Base-by-base conservation (phyloP, 2,113 vertebrate species). In the Xenus cinereus region DNA sequence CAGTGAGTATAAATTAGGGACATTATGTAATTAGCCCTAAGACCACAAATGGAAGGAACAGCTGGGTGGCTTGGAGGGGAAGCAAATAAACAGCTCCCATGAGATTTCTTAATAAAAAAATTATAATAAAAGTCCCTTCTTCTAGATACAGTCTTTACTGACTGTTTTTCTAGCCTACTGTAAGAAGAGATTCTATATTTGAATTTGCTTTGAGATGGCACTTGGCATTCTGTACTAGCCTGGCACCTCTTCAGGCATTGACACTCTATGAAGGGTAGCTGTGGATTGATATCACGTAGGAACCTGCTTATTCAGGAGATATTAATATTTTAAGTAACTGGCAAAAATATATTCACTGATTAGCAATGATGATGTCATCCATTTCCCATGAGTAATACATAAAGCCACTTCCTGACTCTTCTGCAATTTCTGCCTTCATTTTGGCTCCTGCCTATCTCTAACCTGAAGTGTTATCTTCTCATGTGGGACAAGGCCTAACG, bases 1-100 rank as follows among this genome's bases (percentile, higher is more conserved):
- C 98, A 98, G 97, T 33, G 80, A 98, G 97, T 97, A 98, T 98
- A 98, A 98, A 98, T 98, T 98, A 98, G 95, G 98, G 97, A 98
- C 97, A 98, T 98, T 98, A 98, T 98, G 91, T 94, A 98, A 98
- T 98, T 98, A 98, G 95, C 92, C 95, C 91, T 95, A 97, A 97
- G 97, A 98, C 98, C 98, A 97, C 97, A 98, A 98, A 97, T 97
- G 93, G 92, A 97, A 97, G 89, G 72, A 98, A 97, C 98, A 98
- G 97, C 98, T 98, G 98, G 96, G 82, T 97, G 97, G 94, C 96
- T 98, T 27, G 4, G 91, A 97, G 87, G 68, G 87, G 76, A 95
- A 96, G 85, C 63, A 95, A 97, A 98, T 95, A 97, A 98, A 98
- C 75, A 97, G 78, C 83, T 98, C 96, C 87, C 86, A 68, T 54